phyloP scores from a whole-genome alignment of 2,113 vertebrate species.

The Narcine bancroftii region DNA sequence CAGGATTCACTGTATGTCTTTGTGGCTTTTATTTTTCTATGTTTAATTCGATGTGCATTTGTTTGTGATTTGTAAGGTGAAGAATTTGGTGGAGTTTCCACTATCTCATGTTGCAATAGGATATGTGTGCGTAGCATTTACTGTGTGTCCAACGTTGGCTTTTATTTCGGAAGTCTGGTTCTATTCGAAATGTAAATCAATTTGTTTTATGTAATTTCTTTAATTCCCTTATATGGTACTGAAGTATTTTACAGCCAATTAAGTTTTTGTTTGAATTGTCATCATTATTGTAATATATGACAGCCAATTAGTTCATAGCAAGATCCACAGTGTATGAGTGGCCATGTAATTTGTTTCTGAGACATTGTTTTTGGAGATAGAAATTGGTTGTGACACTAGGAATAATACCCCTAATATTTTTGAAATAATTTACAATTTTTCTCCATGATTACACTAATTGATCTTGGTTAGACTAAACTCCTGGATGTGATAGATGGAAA shows the following conservation, averaged over 20 bases:
- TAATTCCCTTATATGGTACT: too few species aligned
- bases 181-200: neutral
- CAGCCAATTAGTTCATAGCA: too few species aligned
- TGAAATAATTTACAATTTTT: too few species aligned
- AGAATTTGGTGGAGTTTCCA: neutral
- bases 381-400: too few species aligned
- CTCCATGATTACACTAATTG: neutral
- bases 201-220: too few species aligned
- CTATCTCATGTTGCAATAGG: neutral
- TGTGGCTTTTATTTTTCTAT: slow-evolving; percentile 20
- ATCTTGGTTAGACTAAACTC: neutral
- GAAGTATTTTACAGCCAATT: too few species aligned
- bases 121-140: neutral
- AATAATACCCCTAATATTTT: too few species aligned
- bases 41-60: neutral
- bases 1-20: slow-evolving; percentile 29
- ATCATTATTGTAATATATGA: too few species aligned
- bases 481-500: neutral
- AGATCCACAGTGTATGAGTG: too few species aligned
- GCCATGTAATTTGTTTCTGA: too few species aligned
- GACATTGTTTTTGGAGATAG: too few species aligned
- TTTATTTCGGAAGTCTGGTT: slow-evolving; percentile 13
- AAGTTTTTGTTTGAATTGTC: too few species aligned
- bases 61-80: neutral
- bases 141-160: neutral